Evolutionary conservation across 2,797 vertebrate species (phyloP), one percentile per base, ranked within the genome.

Genomic region (Notolepis coatsorum): DNA sequence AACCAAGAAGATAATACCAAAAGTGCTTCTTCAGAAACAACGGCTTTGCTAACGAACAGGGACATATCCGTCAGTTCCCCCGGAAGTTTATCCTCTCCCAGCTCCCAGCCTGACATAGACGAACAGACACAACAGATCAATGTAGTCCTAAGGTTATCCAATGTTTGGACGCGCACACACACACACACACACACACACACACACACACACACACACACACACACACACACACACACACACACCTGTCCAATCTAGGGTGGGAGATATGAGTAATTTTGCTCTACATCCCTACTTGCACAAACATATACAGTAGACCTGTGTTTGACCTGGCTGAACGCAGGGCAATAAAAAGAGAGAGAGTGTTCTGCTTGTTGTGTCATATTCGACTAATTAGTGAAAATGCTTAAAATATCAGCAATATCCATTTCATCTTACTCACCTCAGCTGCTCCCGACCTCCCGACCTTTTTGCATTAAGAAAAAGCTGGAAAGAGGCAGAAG

Each of bases 381-480:
- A 10, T 66, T 61, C 12, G 27, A 25, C 27, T 27, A 30, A 12
- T 18, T 5, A 24, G 18, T 63, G 23, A 45, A 27, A 37, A 38
- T 17, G 39, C 4, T 12, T 42, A 63, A 77, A 85, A 54, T 37
- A 21, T 38, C 43, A 52, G 87, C 91, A 91, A 84, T 81, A 83
- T 84, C 91, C 43, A 54, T 67, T 35, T 51, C 61, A 75, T 93
- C 93, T 93, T 93, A 93, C 90, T 92, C 83, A 93, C 17, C 35
- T 46, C 20, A 35, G 46, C 61, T 52, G 52, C 28, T 45, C 17
- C 13, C 61, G 85, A 91, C 86, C 86, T 79, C n/a, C 82, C 80
- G 92, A 79, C 81, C 82, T 91, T 92, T 88, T 71, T 13, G 57
- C 38, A 3, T 28, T 24, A 81, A 68, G 66, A 77, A 64, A 68